These are phyloP conservation scores for Frankliniella intonsa DNA, from an alignment of 2,888 invertebrate genomes.

Conservation along the genomic window DNA sequence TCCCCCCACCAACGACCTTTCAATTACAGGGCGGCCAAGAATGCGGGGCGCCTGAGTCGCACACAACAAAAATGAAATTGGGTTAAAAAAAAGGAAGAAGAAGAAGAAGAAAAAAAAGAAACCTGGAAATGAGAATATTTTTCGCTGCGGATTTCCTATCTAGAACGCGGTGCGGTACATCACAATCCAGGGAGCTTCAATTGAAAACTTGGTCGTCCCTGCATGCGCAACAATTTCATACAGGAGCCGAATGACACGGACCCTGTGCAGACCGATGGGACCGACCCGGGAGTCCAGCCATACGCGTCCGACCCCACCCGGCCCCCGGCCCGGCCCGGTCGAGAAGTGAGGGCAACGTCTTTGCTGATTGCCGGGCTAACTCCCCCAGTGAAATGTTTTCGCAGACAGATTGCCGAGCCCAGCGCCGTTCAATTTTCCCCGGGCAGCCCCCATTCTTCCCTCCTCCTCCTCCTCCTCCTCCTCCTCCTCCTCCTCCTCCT, in stretches of 20 bases:
- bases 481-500: constrained; percentile 7
- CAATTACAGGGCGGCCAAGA: background rate
- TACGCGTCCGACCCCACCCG: too few relatives aligned
- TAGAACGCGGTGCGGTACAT: background rate
- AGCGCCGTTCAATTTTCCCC: constrained; percentile 24
- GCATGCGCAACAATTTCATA: too few relatives aligned
- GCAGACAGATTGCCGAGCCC: background rate
- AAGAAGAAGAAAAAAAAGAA: constrained; percentile 33
- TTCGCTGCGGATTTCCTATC: background rate
- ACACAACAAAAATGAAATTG: constrained; percentile 32
- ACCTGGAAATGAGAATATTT: background rate
- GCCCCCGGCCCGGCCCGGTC: too few relatives aligned
- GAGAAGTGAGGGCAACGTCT: too few relatives aligned
- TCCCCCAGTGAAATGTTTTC: too few relatives aligned
- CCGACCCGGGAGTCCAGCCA: too few relatives aligned
- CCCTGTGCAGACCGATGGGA: too few relatives aligned
- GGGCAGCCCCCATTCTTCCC: background rate
- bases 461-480: constrained; percentile 14
- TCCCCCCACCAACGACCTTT: background rate
- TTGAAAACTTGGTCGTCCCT: background rate
- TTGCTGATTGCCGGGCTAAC: too few relatives aligned
- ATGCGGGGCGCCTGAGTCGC: constrained; percentile 31
- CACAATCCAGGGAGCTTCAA: background rate
- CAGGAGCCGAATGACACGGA: too few relatives aligned
- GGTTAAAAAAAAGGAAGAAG: constrained; percentile 31